Evolutionary conservation across 2,888 invertebrate species (phyloP).

Genomic region (Caenorhabditis sp.): DNA sequence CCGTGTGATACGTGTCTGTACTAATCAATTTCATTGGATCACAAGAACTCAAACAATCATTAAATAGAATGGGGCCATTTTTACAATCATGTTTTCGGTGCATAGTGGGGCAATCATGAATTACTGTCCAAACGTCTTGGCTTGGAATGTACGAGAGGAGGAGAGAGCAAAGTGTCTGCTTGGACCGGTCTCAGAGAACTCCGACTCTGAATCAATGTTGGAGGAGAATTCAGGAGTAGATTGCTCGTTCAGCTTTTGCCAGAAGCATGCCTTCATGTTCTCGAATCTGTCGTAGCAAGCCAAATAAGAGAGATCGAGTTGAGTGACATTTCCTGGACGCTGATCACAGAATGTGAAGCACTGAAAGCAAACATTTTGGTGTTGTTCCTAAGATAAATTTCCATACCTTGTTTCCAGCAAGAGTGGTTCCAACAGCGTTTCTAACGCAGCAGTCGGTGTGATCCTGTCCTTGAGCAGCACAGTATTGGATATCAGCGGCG

Average conservation of each 20-base stretch:
- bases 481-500: constrained; percentile 82
- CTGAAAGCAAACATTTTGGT: constrained; percentile 36
- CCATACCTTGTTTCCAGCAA: constrained; percentile 73
- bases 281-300: constrained; percentile 77
- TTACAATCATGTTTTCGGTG: constrained; percentile 58
- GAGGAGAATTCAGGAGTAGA: constrained; percentile 63
- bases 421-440: constrained; percentile 76
- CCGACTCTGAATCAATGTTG: constrained; percentile 59
- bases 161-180: constrained; percentile 49
- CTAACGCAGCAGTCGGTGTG: constrained; percentile 74
- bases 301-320: constrained; percentile 76
- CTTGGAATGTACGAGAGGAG: constrained; percentile 58
- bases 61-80: constrained; percentile 38
- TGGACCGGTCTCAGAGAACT: constrained; percentile 48
- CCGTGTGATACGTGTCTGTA: background rate
- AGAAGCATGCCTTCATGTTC: constrained; percentile 79
- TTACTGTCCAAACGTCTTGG: constrained; percentile 68
- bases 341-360: constrained; percentile 79
- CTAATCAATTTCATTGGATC: constrained; percentile 1
- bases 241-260: constrained; percentile 70
- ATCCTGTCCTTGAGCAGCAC: constrained; percentile 78
- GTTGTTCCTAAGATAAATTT: background rate
- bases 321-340: constrained; percentile 78
- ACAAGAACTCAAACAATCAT: constrained; percentile 18
- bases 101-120: constrained; percentile 18